Percentiles rank a stretch among this genome's conserved stretches.
Evolutionary conservation across 2,113 vertebrate species (phyloP).

Genomic region (Alouatta palliata): DNA sequence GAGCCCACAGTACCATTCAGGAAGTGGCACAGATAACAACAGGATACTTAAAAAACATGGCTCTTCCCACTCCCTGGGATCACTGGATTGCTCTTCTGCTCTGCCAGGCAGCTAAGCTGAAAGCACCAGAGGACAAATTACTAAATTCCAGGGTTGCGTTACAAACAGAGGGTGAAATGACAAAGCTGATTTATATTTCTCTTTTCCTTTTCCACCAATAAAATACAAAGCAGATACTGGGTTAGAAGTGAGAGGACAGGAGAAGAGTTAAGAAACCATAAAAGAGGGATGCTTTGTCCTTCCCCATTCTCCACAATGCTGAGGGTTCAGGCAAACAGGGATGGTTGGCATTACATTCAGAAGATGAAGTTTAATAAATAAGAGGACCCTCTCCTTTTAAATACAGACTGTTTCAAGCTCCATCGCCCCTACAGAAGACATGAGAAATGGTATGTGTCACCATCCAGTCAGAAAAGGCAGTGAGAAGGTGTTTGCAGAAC

Average conservation of each 20-base stretch:
- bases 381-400: background rate
- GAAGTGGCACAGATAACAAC: background rate
- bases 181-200: no score
- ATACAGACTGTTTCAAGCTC: background rate
- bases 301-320: background rate
- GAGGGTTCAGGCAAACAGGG: accelerated
- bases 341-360: no score
- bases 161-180: background rate
- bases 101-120: background rate
- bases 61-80: background rate
- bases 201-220: background rate
- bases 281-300: background rate
- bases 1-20: background rate
- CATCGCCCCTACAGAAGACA: background rate
- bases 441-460: background rate
- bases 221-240: background rate
- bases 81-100: background rate
- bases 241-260: background rate
- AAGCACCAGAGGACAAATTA: background rate
- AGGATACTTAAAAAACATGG: background rate
- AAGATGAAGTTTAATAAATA: background rate
- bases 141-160: background rate
- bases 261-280: background rate
- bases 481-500: no score
- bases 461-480: background rate